Conservation (phyloP, 2,888 invertebrate genomes). For the Mactromeris polynyma region DNA sequence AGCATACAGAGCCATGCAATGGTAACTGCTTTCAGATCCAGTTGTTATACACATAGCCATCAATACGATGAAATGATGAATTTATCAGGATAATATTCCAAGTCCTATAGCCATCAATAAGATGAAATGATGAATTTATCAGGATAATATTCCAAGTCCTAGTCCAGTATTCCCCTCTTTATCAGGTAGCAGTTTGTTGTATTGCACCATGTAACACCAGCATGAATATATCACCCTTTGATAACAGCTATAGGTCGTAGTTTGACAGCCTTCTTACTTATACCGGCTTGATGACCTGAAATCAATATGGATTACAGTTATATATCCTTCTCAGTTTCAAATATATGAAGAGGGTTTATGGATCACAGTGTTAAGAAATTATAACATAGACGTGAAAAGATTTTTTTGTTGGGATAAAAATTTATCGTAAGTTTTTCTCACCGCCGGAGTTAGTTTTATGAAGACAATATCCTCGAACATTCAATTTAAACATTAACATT, state of each 20-base stretch:
- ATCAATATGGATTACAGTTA: not conserved
- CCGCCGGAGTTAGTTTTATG: no score
- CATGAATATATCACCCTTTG: conserved; percentile 92
- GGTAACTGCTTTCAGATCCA: not conserved
- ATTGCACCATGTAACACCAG: conserved; percentile 11
- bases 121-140: not conserved
- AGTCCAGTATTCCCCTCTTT: not conserved
- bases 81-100: not conserved
- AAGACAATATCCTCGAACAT: no score
- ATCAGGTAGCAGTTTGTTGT: conserved; percentile 11
- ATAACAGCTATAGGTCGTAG: conserved; percentile 99
- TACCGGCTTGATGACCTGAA: conserved; percentile 94
- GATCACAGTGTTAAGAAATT: no score
- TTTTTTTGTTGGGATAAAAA: no score
- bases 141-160: not conserved
- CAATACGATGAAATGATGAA: not conserved
- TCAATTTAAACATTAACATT: no score
- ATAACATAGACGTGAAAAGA: no score
- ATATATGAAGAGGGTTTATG: no score
- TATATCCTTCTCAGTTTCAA: no score
- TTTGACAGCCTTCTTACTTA: conserved; percentile 98
- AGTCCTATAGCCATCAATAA: not conserved
- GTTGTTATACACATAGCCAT: not conserved
- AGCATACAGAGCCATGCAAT: not conserved
- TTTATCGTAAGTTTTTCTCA: no score